Evolutionary conservation across 92 coral and sea anemone genomes (phyloP).

Genomic region (Umimayanthus chanpuru): DNA sequence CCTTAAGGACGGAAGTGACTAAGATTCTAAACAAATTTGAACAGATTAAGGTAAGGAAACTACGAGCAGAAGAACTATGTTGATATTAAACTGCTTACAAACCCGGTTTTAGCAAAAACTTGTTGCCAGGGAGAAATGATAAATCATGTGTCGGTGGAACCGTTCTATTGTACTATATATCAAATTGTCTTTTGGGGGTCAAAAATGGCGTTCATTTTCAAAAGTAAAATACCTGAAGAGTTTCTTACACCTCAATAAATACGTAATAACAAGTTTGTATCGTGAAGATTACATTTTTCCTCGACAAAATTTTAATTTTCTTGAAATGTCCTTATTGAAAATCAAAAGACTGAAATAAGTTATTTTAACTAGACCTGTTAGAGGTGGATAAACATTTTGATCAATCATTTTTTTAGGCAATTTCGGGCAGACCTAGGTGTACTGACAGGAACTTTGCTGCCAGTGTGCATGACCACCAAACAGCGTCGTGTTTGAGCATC

Average conservation of each 20-base stretch:
- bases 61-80: neutral
- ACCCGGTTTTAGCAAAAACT: neutral
- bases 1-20: slow-evolving; percentile 57
- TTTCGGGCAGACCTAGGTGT: neutral
- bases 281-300: too few relatives aligned
- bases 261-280: too few relatives aligned
- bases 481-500: neutral
- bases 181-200: too few relatives aligned
- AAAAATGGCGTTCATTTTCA: too few relatives aligned
- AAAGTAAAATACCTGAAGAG: too few relatives aligned
- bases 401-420: neutral
- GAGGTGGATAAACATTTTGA: neutral
- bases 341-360: too few relatives aligned
- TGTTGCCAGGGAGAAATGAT: neutral
- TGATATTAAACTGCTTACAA: neutral
- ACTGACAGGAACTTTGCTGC: neutral
- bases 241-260: too few relatives aligned
- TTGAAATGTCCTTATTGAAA: too few relatives aligned
- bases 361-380: too few relatives aligned
- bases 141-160: too few relatives aligned
- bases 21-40: slow-evolving; percentile 66
- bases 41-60: slow-evolving; percentile 58
- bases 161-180: too few relatives aligned
- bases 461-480: neutral
- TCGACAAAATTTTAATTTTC: too few relatives aligned